phyloP scores from a whole-genome alignment of 2,888 invertebrate species.

The Lithophane leautieri region DNA sequence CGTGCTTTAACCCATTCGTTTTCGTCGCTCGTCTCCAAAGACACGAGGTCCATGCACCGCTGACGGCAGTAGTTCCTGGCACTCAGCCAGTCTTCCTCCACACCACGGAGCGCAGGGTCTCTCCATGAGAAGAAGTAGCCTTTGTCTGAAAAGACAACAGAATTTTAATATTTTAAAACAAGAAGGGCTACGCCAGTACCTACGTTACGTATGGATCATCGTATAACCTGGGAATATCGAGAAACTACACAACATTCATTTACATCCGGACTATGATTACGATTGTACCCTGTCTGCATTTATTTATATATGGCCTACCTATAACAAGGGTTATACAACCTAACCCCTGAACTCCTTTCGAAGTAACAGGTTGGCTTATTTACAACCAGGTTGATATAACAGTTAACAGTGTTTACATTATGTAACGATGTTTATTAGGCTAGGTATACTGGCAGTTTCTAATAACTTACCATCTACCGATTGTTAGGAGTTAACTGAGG shows the following conservation, averaged over 20 bases:
- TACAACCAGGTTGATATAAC: background rate
- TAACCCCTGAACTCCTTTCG: slow-evolving; percentile 58
- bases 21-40: slow-evolving; percentile 95
- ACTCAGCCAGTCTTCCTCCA: slow-evolving; percentile 96
- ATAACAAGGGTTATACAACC: slow-evolving; percentile 14
- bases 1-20: slow-evolving; percentile 96
- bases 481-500: background rate
- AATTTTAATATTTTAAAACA: background rate
- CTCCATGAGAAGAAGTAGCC: slow-evolving; percentile 97
- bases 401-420: slow-evolving; percentile 18
- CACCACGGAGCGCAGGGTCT: slow-evolving; percentile 93
- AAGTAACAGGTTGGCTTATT: slow-evolving; percentile 28
- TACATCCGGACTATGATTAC: background rate
- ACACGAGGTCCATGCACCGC: slow-evolving; percentile 97
- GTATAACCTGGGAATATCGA: too few species aligned
- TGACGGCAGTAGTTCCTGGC: slow-evolving; percentile 96
- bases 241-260: background rate
- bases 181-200: too few species aligned
- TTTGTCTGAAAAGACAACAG: slow-evolving; percentile 85
- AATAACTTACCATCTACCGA: background rate
- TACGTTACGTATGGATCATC: too few species aligned
- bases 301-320: background rate
- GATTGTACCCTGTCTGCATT: background rate
- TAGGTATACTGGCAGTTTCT: background rate
- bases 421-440: slow-evolving; percentile 23